Conservation (phyloP, 2,113 vertebrate species). For the Procavia capensis region DNA sequence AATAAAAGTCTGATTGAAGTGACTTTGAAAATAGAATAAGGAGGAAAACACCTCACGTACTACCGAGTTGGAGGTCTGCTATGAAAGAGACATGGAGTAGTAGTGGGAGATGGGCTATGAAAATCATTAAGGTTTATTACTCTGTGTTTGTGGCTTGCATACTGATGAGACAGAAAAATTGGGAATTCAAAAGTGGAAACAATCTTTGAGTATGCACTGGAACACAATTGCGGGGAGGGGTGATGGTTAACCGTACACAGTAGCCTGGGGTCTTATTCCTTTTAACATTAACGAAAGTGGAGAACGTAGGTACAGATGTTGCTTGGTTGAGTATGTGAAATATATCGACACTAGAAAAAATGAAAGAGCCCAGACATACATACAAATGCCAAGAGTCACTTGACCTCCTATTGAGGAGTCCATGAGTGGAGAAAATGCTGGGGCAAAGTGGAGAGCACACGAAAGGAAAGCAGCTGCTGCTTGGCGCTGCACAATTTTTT, state of each 20-base stretch:
- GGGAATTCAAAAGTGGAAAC: background rate
- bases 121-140: background rate
- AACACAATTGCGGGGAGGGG: background rate
- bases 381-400: background rate
- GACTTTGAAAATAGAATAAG: background rate
- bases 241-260: background rate
- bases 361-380: background rate
- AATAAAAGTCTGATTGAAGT: background rate
- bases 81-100: background rate
- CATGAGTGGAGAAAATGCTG: background rate
- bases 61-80: background rate
- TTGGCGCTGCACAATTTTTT: background rate
- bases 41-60: background rate
- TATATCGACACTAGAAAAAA: background rate
- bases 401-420: background rate
- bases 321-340: background rate
- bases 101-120: background rate
- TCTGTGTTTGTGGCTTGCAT: background rate
- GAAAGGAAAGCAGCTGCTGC: background rate
- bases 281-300: background rate
- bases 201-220: background rate
- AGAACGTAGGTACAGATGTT: background rate
- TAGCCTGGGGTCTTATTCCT: background rate
- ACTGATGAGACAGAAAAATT: background rate
- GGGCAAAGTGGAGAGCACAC: background rate